These are phyloP conservation scores for Hippoglossus hippoglossus DNA, from an alignment of 2,797 vertebrate species.

Conservation along the genomic window DNA sequence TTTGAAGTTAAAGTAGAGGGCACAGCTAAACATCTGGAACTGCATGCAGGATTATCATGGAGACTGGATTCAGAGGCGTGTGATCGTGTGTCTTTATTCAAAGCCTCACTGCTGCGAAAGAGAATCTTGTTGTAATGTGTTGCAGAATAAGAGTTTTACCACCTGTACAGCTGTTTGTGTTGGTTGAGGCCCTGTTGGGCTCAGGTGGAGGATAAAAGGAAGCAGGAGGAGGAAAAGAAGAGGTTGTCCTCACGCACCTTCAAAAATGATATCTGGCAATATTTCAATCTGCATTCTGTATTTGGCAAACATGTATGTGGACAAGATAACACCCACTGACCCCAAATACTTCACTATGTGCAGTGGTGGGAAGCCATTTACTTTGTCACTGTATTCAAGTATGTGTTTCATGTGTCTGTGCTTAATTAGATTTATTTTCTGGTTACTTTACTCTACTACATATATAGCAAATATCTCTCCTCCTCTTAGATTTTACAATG, in stretches of 20 bases:
- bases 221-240: neutral
- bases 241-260: too few species aligned
- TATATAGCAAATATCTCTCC: too few species aligned
- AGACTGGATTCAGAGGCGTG: neutral
- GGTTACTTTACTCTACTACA: too few species aligned
- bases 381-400: neutral
- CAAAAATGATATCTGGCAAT: neutral
- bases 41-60: neutral
- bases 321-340: neutral
- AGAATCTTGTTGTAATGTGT: neutral
- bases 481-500: too few species aligned
- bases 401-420: too few species aligned
- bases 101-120: neutral
- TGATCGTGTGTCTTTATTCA: neutral
- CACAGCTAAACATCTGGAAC: slow-evolving; percentile 5
- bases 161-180: neutral
- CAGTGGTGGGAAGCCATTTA: neutral
- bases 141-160: neutral
- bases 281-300: neutral
- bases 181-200: neutral
- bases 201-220: neutral
- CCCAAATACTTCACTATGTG: neutral
- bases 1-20: slow-evolving; percentile 25
- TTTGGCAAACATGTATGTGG: neutral
- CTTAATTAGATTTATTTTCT: too few species aligned